Evolutionary conservation across 2,113 vertebrate genomes (phyloP).

Genomic region (Polypterus bichir): DNA sequence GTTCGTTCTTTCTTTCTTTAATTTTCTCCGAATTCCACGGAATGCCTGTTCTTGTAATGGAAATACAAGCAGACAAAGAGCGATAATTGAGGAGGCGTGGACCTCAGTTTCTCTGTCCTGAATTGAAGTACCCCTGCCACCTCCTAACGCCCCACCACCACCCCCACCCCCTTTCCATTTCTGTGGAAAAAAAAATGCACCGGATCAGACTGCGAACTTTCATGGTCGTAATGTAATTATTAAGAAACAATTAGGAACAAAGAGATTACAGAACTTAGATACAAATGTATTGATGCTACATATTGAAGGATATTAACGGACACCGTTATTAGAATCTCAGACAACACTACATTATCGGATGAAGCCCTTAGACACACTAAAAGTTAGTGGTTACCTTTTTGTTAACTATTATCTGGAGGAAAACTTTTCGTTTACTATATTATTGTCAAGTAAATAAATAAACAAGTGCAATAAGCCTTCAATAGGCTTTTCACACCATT

Average conservation of each 20-base stretch:
- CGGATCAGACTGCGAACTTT: neutral
- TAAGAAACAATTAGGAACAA: neutral
- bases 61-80: slow-evolving; percentile 13
- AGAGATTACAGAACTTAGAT: neutral
- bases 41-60: slow-evolving; percentile 10
- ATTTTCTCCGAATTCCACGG: slow-evolving; percentile 29
- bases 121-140: slow-evolving; percentile 7
- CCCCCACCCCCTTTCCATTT: slow-evolving; percentile 4
- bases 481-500: too few relatives aligned
- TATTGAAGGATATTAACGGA: too few relatives aligned
- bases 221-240: neutral
- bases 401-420: too few relatives aligned
- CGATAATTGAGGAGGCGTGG: slow-evolving; percentile 28
- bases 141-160: slow-evolving; percentile 4
- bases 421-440: too few relatives aligned
- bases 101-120: slow-evolving; percentile 10
- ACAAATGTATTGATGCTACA: neutral
- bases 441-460: too few relatives aligned
- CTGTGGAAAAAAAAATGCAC: neutral
- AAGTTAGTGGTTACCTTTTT: too few relatives aligned
- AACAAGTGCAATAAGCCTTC: too few relatives aligned
- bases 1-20: slow-evolving; percentile 18
- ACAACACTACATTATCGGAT: too few relatives aligned
- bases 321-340: too few relatives aligned
- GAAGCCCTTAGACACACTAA: too few relatives aligned